Base-by-base conservation (phyloP, 2,797 vertebrate genomes). In the Chelon auratus region DNA sequence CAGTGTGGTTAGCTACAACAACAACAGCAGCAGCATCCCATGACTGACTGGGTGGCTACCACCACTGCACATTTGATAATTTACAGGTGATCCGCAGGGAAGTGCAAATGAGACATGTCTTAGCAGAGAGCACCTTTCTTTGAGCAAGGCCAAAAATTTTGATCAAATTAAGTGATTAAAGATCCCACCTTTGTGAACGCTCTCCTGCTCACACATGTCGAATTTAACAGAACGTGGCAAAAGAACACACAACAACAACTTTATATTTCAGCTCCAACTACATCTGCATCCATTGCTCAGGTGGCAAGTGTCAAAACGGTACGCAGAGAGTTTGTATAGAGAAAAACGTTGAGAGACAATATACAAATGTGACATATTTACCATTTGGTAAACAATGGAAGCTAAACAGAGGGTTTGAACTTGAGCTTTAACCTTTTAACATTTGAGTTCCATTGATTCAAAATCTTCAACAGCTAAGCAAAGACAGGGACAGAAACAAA, bases 281-380 rank as follows among this genome's bases (percentile, higher is more conserved):
- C 6, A 17, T 39, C 18, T 20, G 9, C 5, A 17, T 51, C 40
- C 57, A 48, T 40, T 50, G 15, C 13, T 47, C 15, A 36, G 26
- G 11, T n/a, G 8, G 24, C 67, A 80, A 52, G 5, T 26, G 30
- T 55, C 20, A 47, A 22, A 62, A 33, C 17, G 47, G 39, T 24
- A 12, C 13, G 17, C 13, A 37, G 42, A 1, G 20, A 57, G 8
- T 50, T 42, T 53, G 18, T 36, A 56, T 9, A 26, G 20, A 11
- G 6, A n/a, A 67, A 47, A 22, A 48, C 9, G 48, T 2, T 14
- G 9, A n/a, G 20, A 54, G n/a, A 9, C 10, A 15, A 33, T 50
- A 43, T 9, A 45, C 18, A 36, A 55, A 1, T 2, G 30, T 40
- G 12, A 6, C 3, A 22, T 74, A 5, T 37, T 56, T 40, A 43